Evolutionary conservation across 2,797 vertebrate species (phyloP), one percentile per base, ranked within the genome.

Genomic region (Sebastes taczanowskii): DNA sequence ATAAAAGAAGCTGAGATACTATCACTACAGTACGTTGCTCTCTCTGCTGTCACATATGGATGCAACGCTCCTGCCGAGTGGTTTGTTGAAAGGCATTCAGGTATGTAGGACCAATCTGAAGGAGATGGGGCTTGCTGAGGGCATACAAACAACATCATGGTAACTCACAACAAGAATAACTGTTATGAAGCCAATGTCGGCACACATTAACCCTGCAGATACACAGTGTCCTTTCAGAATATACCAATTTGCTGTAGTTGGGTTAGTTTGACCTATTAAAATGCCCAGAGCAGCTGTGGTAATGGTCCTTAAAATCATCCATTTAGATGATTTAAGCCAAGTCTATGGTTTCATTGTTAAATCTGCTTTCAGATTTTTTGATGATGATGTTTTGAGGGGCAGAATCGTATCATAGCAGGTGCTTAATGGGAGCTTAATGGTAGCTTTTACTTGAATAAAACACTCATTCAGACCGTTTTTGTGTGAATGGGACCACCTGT

Each of bases 401-500:
- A 76, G 32, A 83, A 61, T 61, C 52, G 67, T 73, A 64, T 73
- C 61, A 83, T 83, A 61, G 63, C 23, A 27, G 63, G 53, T 83
- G 66, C 87, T 76, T 84, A 88, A 90, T 79, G 78, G 84, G 65
- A 68, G 86, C 74, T 89, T 87, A 91, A 87, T 22, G n/a, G 68
- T 32, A 35, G 80, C 78, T 88, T 92, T 91, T 86, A 90, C 66
- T 80, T 80, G 60, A 93, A 87, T 88, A 60, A 83, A 91, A 82
- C 56, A 61, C 42, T 84, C 61, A 80, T 73, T 74, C 58, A 78
- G 68, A 7, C 29, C 0, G 2, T 79, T 78, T 77, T 65, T 81
- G 42, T 86, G 69, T 87, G 71, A 89, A 88, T 86, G 56, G 78
- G 71, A 84, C 78, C 87, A 83, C 74, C 87, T 88, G 81, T 88